phyloP scores from a whole-genome alignment of 2,888 invertebrate genomes.

The Hofmannophila pseudospretella region DNA sequence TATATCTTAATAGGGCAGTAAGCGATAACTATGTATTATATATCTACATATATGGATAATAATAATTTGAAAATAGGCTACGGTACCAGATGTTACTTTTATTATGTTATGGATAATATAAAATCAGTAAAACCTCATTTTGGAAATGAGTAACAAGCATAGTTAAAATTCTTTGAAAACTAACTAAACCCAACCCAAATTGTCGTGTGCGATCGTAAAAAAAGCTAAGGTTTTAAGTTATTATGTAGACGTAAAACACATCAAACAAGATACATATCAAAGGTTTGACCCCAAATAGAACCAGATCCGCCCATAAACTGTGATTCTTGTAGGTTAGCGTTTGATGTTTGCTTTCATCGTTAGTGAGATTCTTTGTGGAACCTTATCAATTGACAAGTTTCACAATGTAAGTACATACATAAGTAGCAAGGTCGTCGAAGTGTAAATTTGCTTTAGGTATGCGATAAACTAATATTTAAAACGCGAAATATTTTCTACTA shows the following conservation, averaged over 20 bases:
- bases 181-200: no score
- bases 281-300: conserved; percentile 59
- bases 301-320: conserved; percentile 50
- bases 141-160: neutral
- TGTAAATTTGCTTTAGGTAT: neutral
- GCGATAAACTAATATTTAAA: no score
- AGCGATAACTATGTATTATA: conserved; percentile 7
- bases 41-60: no score
- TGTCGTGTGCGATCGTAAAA: conserved; percentile 13
- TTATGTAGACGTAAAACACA: conserved; percentile 48
- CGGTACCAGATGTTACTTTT: neutral
- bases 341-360: conserved; percentile 56
- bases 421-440: neutral
- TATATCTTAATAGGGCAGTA: conserved; percentile 12
- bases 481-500: no score
- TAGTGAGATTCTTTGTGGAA: conserved; percentile 27
- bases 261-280: conserved; percentile 58
- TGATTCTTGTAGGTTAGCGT: conserved; percentile 33
- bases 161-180: conserved; percentile 5
- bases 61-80: no score
- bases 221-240: conserved; percentile 23
- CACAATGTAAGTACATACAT: conserved; percentile 21
- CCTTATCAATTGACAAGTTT: conserved; percentile 42
- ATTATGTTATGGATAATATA: neutral
- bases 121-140: neutral